These are phyloP conservation scores for Spongilla lacustris DNA, from an alignment of 37 sponge, comb jelly and placozoan species.

Conservation along the genomic window DNA sequence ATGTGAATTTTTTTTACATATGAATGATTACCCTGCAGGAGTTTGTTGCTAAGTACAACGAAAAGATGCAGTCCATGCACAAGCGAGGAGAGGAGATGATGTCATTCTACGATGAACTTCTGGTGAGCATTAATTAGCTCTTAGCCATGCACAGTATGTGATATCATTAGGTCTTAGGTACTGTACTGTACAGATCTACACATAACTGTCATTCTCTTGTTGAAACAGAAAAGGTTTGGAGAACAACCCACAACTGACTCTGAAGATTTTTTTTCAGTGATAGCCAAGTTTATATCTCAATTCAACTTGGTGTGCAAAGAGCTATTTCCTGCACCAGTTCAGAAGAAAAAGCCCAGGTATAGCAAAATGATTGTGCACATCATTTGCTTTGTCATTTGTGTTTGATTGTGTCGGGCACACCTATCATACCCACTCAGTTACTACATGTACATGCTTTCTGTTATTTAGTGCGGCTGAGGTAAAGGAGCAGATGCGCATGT, in stretches of 20 bases:
- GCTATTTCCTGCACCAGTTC: slow-evolving; percentile 47
- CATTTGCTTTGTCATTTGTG: not conserved
- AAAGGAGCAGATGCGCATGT: not conserved
- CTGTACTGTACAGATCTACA: not conserved
- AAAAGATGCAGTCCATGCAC: slow-evolving; percentile 24
- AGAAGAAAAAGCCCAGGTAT: not conserved
- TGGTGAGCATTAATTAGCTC: slow-evolving; percentile 40
- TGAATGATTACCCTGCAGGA: slow-evolving; percentile 24
- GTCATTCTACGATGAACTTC: slow-evolving; percentile 36
- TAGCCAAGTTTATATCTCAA: slow-evolving; percentile 65
- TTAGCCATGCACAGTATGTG: not conserved
- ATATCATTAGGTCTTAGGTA: not conserved
- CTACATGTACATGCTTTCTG: too few species aligned
- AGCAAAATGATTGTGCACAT: not conserved
- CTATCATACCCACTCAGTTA: too few species aligned
- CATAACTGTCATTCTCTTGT: not conserved
- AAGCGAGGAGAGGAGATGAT: slow-evolving; percentile 55
- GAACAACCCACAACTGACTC: slow-evolving; percentile 62
- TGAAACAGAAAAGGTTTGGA: slow-evolving; percentile 66
- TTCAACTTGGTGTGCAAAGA: slow-evolving; percentile 58
- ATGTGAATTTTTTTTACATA: slow-evolving; percentile 11
- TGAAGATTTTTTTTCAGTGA: slow-evolving; percentile 69
- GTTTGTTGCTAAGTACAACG: slow-evolving; percentile 55
- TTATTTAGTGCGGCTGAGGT: not conserved
- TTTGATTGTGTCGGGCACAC: too few species aligned